Conservation (phyloP, 2,888 invertebrate species). For the Leptinotarsa juncta region DNA sequence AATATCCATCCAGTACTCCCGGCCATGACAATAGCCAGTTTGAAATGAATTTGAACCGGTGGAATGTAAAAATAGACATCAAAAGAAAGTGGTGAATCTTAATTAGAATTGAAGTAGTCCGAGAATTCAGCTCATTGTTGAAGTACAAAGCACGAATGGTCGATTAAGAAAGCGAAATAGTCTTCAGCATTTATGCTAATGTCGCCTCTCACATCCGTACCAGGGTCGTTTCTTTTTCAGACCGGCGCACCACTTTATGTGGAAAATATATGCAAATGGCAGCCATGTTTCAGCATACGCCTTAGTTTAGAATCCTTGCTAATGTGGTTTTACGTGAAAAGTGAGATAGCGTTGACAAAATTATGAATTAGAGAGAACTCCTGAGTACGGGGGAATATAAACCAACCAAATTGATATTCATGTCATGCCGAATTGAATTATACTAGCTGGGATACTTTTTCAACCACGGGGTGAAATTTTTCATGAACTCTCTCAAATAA, state of each 20-base stretch:
- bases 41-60: not conserved
- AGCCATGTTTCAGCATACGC: conserved; percentile 36
- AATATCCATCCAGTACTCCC: conserved; percentile 25
- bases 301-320: conserved; percentile 35
- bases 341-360: conserved; percentile 23
- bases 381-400: not conserved
- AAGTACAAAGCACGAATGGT: conserved; percentile 47
- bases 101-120: conserved; percentile 49
- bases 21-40: not conserved
- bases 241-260: conserved; percentile 33
- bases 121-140: conserved; percentile 48
- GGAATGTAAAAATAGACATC: conserved; percentile 21
- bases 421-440: not conserved
- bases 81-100: conserved; percentile 38
- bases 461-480: too few relatives aligned
- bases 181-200: conserved; percentile 48
- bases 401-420: conserved; percentile 6
- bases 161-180: conserved; percentile 47
- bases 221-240: conserved; percentile 36
- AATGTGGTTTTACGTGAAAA: conserved; percentile 29
- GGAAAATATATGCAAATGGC: conserved; percentile 42
- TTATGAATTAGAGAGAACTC: conserved; percentile 18
- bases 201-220: conserved; percentile 35
- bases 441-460: not conserved
- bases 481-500: too few relatives aligned